Conservation (phyloP, 2,113 vertebrate species). For the Rhinichthys klamathensis region DNA sequence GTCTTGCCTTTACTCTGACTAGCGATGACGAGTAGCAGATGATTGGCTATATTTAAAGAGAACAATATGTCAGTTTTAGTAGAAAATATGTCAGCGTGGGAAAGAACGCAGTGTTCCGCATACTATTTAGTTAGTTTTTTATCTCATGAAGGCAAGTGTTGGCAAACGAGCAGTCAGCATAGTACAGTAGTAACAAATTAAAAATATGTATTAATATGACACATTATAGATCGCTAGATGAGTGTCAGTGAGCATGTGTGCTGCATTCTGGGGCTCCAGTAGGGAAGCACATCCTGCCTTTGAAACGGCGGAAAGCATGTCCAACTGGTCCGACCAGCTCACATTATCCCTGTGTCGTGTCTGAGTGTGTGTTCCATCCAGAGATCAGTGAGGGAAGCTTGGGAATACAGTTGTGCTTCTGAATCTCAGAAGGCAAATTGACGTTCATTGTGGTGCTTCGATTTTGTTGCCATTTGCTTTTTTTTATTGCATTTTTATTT, state of each 20-base stretch:
- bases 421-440: background rate
- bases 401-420: background rate
- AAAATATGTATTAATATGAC: background rate
- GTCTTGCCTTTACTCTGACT: background rate
- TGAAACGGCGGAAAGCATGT: constrained; percentile 22
- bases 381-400: background rate
- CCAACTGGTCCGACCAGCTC: constrained; percentile 20
- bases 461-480: no score
- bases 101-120: background rate
- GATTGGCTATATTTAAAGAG: background rate
- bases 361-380: background rate
- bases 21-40: background rate
- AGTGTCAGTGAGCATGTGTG: constrained; percentile 24
- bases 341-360: background rate
- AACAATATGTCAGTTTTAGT: background rate
- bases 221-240: background rate
- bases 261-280: constrained; percentile 8
- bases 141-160: background rate
- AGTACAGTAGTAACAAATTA: background rate
- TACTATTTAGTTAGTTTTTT: background rate
- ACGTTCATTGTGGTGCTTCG: background rate
- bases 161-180: background rate
- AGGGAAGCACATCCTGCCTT: constrained; percentile 38
- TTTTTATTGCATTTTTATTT: no score
- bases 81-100: background rate